Evolutionary conservation across 1,140 invertebrate genomes (phyloP), one percentile per base, ranked within the genome.

Genomic region (Drosophila sturtevanti): DNA sequence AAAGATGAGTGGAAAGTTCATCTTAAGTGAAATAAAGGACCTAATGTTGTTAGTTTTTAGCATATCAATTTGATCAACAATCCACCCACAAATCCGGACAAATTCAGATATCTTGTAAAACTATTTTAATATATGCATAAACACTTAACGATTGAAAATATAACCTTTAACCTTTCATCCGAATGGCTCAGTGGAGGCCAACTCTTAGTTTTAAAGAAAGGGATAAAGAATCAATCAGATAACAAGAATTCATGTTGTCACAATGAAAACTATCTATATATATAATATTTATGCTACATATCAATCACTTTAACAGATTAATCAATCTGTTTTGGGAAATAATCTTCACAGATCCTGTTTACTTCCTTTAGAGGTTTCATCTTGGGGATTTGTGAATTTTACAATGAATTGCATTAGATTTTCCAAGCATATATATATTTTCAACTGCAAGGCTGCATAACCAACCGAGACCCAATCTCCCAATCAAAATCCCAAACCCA

Each of bases 351-450:
- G 12, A 11, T 9, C 44, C 21, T 27, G n/a, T 14, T 27, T 27
- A 11, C 22, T 54, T 54, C 22, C 24, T 54, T 22, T 18, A 9
- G 27, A 34, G 52, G 1, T 10, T 4, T 27, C 9, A 14, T n/a
- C 22, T 31, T 22, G 24, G 66, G 7, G 10, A 21, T 48, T 48
- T 48, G 38, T 59, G 73, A 72, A 61, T 70, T 68, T 65, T 62
- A 79, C 80, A 76, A 84, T 84, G 76, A 79, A 79, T 70, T 84
- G 76, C 77, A 73, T 63, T 76, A 9, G 10, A 48, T 48, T 21
- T 48, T 0, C 0, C 24, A 21, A 24, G 38, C 38, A 27, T 61
- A 60, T 11, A 12, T 35, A 58, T 22, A 59, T 38, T 21, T 22
- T 24, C 3, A 21, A 34, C n/a, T 31, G 16, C 41, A 69, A 62